phyloP scores from a whole-genome alignment of 2,113 vertebrate genomes.

The Paradisaea rubra region DNA sequence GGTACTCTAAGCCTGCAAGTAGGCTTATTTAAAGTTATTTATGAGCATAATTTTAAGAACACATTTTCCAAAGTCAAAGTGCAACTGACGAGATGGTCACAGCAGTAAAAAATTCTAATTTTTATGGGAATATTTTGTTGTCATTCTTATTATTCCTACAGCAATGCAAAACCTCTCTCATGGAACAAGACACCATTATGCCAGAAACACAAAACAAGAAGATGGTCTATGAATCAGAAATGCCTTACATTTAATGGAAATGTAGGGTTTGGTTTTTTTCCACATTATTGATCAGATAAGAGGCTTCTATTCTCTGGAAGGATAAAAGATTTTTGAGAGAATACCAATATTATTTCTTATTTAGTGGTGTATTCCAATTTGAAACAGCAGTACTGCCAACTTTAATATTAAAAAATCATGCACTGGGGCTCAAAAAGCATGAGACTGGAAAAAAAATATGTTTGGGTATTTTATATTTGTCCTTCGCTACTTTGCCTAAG shows the following conservation, averaged over 20 bases:
- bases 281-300: constrained; percentile 19
- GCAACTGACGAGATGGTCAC: background rate
- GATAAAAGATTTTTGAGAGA: background rate
- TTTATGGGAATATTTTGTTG: background rate
- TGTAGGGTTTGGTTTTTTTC: background rate
- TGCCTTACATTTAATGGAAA: background rate
- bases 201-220: background rate
- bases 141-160: background rate
- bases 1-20: background rate
- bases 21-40: background rate
- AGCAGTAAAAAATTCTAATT: background rate
- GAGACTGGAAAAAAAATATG: background rate
- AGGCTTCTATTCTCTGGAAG: background rate
- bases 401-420: background rate
- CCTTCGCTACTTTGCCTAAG: background rate
- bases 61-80: background rate
- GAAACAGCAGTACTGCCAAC: background rate
- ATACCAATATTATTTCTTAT: background rate
- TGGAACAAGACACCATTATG: background rate
- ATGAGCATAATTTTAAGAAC: background rate
- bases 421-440: background rate
- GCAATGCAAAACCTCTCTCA: background rate
- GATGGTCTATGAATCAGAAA: background rate
- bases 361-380: background rate
- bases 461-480: background rate